Evolutionary conservation across 2,888 invertebrate species (phyloP), one percentile per base, ranked within the genome.

Genomic region (Trypoxylon attenuatum): DNA sequence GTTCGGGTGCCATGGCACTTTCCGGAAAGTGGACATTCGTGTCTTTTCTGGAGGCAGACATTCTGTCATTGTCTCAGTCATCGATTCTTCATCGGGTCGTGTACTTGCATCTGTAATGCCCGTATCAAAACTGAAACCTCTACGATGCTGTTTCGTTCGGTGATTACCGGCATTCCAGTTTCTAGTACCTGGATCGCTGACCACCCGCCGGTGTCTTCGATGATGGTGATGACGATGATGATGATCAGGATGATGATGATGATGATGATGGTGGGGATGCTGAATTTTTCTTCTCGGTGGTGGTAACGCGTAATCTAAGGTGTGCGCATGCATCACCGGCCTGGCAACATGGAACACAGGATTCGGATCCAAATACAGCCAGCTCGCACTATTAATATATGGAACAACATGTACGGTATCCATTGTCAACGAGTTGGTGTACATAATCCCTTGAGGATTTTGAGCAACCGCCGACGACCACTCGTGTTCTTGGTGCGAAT

Each of bases 1-100:
- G 70, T 88, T 87, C 25, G 87, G 83, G 81, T 88, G 88, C 88
- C 88, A 88, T 81, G 88, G 88, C 83, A 87, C 87, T 85, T 88
- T 88, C 71, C 87, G 82, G 77, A 88, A 88, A n/a, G 87, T 84
- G 69, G 81, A 79, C 59, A 79, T 78, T 45, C 67, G 77, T 57
- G 65, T 59, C 39, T 78, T 78, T 39, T 78, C 79, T 6, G 69
- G 69, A 27, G 76, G 61, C 41, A 58, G 65, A 45, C 61, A 61
- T 19, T 77, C 77, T 25, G 76, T 74, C 57, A 63, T 66, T 25
- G 70, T 71, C 38, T 76, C 73, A 29, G 51, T 53, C 45, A 71
- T 73, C 39, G 65, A 56, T 49, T 39, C 59, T n/a, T 72, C 69
- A n/a, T n/a, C n/a, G n/a, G n/a, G n/a, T 25, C 66, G 54, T 23